A percentile compares a stretch with the other conserved stretches of the same genome.
Evolutionary conservation across 2,113 vertebrate genomes (phyloP).

Genomic region (Spea bombifrons): DNA sequence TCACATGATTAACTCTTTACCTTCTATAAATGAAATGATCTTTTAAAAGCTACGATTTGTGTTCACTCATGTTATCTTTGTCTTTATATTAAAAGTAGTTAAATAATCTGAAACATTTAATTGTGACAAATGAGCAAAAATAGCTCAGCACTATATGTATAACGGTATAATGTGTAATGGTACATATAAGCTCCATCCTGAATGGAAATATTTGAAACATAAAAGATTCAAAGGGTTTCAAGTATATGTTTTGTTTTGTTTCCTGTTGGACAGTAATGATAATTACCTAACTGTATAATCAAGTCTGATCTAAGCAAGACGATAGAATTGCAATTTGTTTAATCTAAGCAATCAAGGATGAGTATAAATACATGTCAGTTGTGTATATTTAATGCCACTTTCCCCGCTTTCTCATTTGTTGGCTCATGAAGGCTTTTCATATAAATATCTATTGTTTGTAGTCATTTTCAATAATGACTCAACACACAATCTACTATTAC

Average conservation of each 20-base stretch:
- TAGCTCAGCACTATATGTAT: too few species aligned
- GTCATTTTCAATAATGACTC: neutral
- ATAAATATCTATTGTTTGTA: constrained; percentile 16
- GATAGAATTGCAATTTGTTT: constrained; percentile 22
- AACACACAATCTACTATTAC: neutral
- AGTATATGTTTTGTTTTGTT: constrained; percentile 4
- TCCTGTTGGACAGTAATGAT: constrained; percentile 33
- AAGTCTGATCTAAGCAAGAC: constrained; percentile 14
- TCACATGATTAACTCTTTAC: too few species aligned
- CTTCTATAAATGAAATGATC: too few species aligned
- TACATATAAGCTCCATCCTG: neutral
- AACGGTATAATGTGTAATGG: too few species aligned
- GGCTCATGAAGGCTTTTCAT: constrained; percentile 12
- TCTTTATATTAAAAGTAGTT: too few species aligned
- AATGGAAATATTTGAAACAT: neutral
- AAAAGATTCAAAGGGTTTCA: neutral
- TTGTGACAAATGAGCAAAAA: too few species aligned
- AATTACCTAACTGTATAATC: constrained; percentile 42
- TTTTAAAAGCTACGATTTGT: too few species aligned
- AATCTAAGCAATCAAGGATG: constrained; percentile 37
- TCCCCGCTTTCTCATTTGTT: constrained; percentile 5
- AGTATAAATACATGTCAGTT: constrained; percentile 36
- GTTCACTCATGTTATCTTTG: too few species aligned
- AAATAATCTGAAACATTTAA: too few species aligned
- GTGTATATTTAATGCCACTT: constrained; percentile 23